Evolutionary conservation across 2,888 invertebrate species (phyloP).

Genomic region (Hypolimnas misippus): DNA sequence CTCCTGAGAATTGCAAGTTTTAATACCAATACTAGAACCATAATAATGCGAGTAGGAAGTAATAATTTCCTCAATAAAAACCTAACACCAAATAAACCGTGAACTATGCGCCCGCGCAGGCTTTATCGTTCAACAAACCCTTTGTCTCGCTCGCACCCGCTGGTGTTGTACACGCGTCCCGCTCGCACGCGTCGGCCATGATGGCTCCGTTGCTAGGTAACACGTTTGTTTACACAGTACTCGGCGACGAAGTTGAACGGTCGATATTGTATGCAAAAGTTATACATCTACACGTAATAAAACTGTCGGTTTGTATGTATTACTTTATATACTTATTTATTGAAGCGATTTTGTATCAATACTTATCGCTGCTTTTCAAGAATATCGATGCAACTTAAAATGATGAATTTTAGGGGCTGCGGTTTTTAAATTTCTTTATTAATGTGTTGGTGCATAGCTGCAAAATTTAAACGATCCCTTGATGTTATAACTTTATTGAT

Average conservation of each 20-base stretch:
- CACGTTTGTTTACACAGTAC: slow-evolving; percentile 52
- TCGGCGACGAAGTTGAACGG: slow-evolving; percentile 44
- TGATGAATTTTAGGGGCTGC: no score
- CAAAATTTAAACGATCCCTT: no score
- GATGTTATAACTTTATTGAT: no score
- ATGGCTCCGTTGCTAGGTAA: slow-evolving; percentile 50
- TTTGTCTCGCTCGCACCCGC: slow-evolving; percentile 24
- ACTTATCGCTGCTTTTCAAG: no score
- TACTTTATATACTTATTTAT: not conserved
- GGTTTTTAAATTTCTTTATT: no score
- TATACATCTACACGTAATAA: slow-evolving; percentile 19
- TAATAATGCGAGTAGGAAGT: slow-evolving; percentile 53
- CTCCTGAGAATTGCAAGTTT: slow-evolving; percentile 23
- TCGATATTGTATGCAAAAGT: slow-evolving; percentile 44
- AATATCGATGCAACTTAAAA: no score
- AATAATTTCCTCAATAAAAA: slow-evolving; percentile 70
- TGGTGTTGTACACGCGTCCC: not conserved
- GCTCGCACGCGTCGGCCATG: slow-evolving; percentile 38
- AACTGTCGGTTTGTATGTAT: slow-evolving; percentile 3
- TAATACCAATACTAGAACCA: slow-evolving; percentile 43
- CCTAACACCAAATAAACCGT: slow-evolving; percentile 51
- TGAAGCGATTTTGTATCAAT: not conserved
- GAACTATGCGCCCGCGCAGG: slow-evolving; percentile 57
- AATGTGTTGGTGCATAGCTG: no score
- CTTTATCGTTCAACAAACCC: slow-evolving; percentile 68